Percentiles rank a stretch among this genome's conserved stretches.
Evolutionary conservation across 2,113 vertebrate species (phyloP).

Genomic region (Anoplopoma fimbria): DNA sequence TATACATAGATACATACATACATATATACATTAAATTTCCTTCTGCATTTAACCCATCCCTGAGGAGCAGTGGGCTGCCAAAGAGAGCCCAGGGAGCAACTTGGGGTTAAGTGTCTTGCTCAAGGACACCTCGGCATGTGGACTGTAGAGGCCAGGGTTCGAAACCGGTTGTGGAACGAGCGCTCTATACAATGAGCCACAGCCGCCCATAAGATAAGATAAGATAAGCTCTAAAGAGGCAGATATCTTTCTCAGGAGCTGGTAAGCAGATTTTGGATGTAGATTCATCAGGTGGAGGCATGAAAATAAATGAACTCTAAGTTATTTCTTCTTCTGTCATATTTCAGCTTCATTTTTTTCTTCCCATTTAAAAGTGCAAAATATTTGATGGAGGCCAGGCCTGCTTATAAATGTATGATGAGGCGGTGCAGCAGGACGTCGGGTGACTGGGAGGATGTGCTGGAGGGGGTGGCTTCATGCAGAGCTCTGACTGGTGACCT

Average conservation of each 20-base stretch:
- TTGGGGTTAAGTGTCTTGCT: too few relatives aligned
- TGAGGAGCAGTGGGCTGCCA: too few relatives aligned
- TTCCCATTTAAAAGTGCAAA: constrained; percentile 18
- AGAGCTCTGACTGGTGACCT: constrained; percentile 46
- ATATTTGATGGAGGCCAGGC: background rate
- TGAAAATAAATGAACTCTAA: background rate
- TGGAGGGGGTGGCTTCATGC: background rate
- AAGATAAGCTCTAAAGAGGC: background rate
- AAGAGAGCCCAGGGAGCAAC: too few relatives aligned
- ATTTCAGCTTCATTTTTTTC: constrained; percentile 1
- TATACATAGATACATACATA: too few relatives aligned
- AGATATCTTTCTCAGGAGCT: background rate
- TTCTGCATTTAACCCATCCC: too few relatives aligned
- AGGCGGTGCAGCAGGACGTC: constrained; percentile 3
- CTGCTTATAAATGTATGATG: constrained; percentile 48
- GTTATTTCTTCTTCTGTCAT: background rate
- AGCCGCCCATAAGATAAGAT: too few relatives aligned
- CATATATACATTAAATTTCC: too few relatives aligned
- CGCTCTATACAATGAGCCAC: too few relatives aligned
- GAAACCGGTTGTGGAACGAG: too few relatives aligned
- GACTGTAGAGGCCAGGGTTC: too few relatives aligned
- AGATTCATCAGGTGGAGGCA: background rate
- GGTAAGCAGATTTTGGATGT: background rate
- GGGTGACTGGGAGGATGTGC: background rate
- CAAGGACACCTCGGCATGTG: too few relatives aligned